phyloP scores from a whole-genome alignment of 2,888 invertebrate species.

The Herminia tarsipennalis region DNA sequence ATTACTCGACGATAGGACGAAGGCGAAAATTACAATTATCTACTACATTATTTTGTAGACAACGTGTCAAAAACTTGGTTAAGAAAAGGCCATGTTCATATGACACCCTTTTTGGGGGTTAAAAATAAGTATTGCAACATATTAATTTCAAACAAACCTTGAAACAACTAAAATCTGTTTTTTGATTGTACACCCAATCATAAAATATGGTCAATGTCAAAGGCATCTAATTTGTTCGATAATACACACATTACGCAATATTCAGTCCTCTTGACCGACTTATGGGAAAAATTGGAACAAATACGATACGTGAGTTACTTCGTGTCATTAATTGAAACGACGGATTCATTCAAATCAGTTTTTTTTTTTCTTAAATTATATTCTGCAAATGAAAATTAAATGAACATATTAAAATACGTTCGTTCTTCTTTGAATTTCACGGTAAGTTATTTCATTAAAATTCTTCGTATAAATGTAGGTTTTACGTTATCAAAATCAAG shows the following conservation, averaged over 20 bases:
- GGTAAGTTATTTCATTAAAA: too few relatives aligned
- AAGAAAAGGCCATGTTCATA: too few relatives aligned
- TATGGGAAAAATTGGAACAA: conserved; percentile 40
- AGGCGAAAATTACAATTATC: too few relatives aligned
- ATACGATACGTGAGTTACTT: conserved; percentile 37
- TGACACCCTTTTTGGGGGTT: background rate
- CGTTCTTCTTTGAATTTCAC: too few relatives aligned
- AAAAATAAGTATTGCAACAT: conserved; percentile 19
- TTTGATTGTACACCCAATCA: conserved; percentile 32
- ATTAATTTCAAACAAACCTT: conserved; percentile 23
- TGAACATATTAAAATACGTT: background rate
- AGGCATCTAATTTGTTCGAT: conserved; percentile 38
- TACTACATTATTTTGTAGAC: too few relatives aligned
- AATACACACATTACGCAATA: conserved; percentile 39
- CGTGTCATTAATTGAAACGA: conserved; percentile 20
- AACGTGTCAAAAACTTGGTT: too few relatives aligned
- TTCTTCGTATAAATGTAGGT: too few relatives aligned
- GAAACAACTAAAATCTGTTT: conserved; percentile 26
- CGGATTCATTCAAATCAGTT: conserved; percentile 2
- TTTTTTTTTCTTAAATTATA: background rate
- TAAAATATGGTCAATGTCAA: conserved; percentile 48
- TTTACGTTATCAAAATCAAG: too few relatives aligned
- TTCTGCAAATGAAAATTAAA: background rate
- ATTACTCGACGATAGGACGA: too few relatives aligned
- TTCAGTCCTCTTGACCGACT: conserved; percentile 48